Evolutionary conservation across 2,113 vertebrate species (phyloP), one percentile per base, ranked within the genome.

Genomic region (Dasyornis broadbenti): DNA sequence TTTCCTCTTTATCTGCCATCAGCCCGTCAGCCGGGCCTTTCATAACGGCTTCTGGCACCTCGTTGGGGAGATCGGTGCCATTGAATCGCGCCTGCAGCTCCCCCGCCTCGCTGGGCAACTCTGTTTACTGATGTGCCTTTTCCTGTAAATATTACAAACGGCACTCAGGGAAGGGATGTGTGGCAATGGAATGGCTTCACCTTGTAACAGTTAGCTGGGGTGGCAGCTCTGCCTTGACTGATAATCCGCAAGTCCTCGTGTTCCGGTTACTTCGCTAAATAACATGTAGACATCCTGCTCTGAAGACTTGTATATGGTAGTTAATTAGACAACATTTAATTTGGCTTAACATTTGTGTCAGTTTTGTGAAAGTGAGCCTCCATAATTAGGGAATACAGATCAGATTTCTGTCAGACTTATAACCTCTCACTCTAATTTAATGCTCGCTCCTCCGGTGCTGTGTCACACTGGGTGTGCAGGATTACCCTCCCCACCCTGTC

Each of bases 251-350:
- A 92, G 90, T 37, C 89, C 89, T 80, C 3, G 8, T 26, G 93
- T 93, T 97, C 90, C 86, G 6, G 50, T 64, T 84, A n/a, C 88
- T 93, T 26, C 0, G 35, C 97, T 92, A 96, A 97, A 95, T 97
- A 97, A 95, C 68, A 94, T 94, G 90, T 91, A 92, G 86, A 85
- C 75, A 35, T 81, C 63, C 94, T 63, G 3, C 92, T 97, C 96
- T 96, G 92, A 97, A 97, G 95, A 70, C 96, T 90, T 96, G 96
- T 95, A 45, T 97, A 92, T 94, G 95, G 78, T 96, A 69, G 96
- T 96, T 98, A 98, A 98, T 98, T 98, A 98, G 98, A 98, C 95
- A 96, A 93, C 96, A 96, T 96, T 97, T 98, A 98, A 98, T 98
- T 97, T 97, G 97, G 96, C 95, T 98, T 98, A 95, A 97, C 97